Evolutionary conservation across 2,113 vertebrate species (phyloP), one percentile per base, ranked within the genome.

Genomic region (Neogobius melanostomus): DNA sequence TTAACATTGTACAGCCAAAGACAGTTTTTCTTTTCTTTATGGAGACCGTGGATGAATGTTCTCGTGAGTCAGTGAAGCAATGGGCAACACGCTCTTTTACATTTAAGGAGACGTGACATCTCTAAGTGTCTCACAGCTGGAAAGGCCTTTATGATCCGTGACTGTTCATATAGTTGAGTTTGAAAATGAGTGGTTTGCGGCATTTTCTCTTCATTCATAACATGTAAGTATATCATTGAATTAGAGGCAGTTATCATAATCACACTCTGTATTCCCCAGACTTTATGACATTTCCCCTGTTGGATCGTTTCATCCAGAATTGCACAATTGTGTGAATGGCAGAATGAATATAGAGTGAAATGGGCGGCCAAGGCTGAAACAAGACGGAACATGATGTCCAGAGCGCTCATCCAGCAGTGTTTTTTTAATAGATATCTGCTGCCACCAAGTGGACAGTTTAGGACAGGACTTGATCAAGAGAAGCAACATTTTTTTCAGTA

Each of bases 391-490:
- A 62, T 54, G 77, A 85, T 68, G 65, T 54, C 73, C 51, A 6
- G 71, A 15, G 9, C 9, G 14, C 12, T 1, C n/a, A 45, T 62
- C 53, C 8, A 17, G n/a, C 5, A 6, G 17, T n/a, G 11, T 51
- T 74, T 69, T 21, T 21, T 21, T 73, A 42, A 64, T 71, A 67
- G 84, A 53, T 53, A 44, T 82, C 60, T 91, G 86, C 88, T 92
- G 89, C 92, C 92, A 82, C 85, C 92, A 71, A 83, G 90, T 91
- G 91, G 89, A 10, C 17, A 6, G 4, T 56, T 28, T 21, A 28
- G 17, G 8, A 6, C 17, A 56, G 10, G 17, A 1, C 6, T 3
- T n/a, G 16, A 74, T 14, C 15, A 54, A 47, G 28, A 65, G 6
- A 36, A 36, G 28, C 70, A 72, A 76, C 73, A 64, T 11, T 11